Base-by-base conservation (phyloP, 2,797 vertebrate genomes). In the Melanotaenia trifasciata region DNA sequence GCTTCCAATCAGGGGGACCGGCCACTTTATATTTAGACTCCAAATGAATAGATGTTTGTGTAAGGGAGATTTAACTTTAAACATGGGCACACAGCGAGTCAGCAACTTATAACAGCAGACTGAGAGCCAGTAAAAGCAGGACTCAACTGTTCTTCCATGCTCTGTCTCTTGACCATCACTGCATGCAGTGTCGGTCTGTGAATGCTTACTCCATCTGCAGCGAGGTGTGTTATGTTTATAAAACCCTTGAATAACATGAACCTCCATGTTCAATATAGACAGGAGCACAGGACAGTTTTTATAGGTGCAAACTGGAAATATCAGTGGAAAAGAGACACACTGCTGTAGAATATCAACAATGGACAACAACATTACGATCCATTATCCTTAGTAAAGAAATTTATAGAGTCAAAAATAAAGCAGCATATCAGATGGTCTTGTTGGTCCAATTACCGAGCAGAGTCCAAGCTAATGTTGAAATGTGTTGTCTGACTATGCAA, bases 161-260 rank as follows among this genome's bases (percentile, higher is more conserved):
- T 80, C 75, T 59, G 76, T 69, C 45, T 72, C 74, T 43, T 26
- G 56, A 77, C 69, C 32, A 1, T 69, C 58, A 47, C 32, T 79
- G 53, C 30, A n/a, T 54, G 32, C 28, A 20, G 30, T 72, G 70
- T 61, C 26, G 32, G 60, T 81, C 70, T 70, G 67, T 78, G 74
- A 85, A 87, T 84, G 92, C 86, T 90, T 90, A 94, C 86, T 90
- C 89, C 80, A 63, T 89, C 75, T 80, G 64, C 91, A 92, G 81
- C 38, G 86, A 93, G 84, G 87, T 87, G 84, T 92, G 88, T 58
- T 87, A 76, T 93, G 87, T 93, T 94, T 93, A 89, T 76, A 58
- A 83, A 77, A 90, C 57, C 70, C 67, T 77, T 66, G 67, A 88
- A 91, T 89, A 79, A 74, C 82, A 79, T 13, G 24, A 81, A 73